phyloP scores from a whole-genome alignment of 2,888 invertebrate species.

The Hemaris fuciformis region DNA sequence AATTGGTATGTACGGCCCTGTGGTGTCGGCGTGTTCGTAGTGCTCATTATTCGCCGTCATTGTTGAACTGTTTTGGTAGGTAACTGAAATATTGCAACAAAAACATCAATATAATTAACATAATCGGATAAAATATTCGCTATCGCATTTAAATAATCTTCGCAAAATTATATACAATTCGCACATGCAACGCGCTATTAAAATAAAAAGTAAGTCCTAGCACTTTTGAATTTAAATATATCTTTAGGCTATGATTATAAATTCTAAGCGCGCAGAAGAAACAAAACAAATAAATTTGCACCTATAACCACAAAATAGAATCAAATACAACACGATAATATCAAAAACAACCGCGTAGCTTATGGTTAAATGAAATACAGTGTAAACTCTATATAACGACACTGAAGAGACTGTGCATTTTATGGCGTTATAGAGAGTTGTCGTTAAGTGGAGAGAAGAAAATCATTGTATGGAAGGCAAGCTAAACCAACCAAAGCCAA shows the following conservation, averaged over 20 bases:
- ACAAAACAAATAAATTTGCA: not conserved
- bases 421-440: too few species aligned
- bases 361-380: not conserved
- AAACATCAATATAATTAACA: constrained; percentile 5
- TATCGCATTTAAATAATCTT: not conserved
- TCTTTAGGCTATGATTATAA: too few species aligned
- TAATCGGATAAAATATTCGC: not conserved
- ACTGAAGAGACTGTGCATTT: too few species aligned
- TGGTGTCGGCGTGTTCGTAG: constrained; percentile 42
- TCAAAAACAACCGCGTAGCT: not conserved
- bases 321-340: not conserved
- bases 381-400: too few species aligned
- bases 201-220: too few species aligned
- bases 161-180: not conserved
- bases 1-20: constrained; percentile 95
- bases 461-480: too few species aligned
- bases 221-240: too few species aligned
- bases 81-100: constrained; percentile 40
- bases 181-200: too few species aligned
- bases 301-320: not conserved
- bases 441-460: too few species aligned
- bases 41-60: constrained; percentile 42
- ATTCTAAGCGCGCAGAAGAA: not conserved
- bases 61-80: constrained; percentile 40
- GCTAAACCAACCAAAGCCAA: too few species aligned